These are phyloP conservation scores for Arnoldichthys spilopterus DNA, from an alignment of 2,797 vertebrate species.

Conservation along the genomic window DNA sequence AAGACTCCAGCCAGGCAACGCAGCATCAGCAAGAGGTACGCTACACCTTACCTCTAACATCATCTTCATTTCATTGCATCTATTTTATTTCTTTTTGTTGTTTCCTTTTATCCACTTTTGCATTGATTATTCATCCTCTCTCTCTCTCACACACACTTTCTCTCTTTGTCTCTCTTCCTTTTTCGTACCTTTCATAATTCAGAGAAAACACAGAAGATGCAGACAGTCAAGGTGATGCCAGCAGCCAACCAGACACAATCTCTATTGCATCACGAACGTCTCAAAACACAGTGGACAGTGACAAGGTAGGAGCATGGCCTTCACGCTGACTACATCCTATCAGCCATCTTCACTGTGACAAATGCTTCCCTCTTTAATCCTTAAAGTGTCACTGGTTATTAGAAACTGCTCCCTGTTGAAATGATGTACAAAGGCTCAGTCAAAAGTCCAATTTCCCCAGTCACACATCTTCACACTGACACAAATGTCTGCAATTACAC, in stretches of 20 bases:
- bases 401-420: too few relatives aligned
- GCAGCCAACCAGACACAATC: conserved; percentile 97
- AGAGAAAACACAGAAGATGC: conserved; percentile 94
- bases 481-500: too few relatives aligned
- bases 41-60: background rate
- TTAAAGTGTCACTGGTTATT: background rate
- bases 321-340: background rate
- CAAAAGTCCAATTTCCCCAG: too few relatives aligned
- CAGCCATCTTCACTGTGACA: background rate
- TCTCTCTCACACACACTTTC: too few relatives aligned
- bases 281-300: conserved; percentile 96
- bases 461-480: too few relatives aligned
- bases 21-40: conserved; percentile 93
- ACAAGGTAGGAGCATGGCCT: conserved; percentile 84
- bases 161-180: too few relatives aligned
- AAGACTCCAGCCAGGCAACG: conserved; percentile 95
- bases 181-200: too few relatives aligned
- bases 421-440: too few relatives aligned
- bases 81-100: background rate
- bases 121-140: background rate
- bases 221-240: conserved; percentile 96
- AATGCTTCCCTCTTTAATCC: background rate
- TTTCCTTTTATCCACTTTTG: background rate
- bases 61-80: background rate
- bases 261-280: conserved; percentile 97